These are phyloP conservation scores for Philopotamus ludificatus DNA, from an alignment of 1,140 invertebrate species.

Conservation along the genomic window DNA sequence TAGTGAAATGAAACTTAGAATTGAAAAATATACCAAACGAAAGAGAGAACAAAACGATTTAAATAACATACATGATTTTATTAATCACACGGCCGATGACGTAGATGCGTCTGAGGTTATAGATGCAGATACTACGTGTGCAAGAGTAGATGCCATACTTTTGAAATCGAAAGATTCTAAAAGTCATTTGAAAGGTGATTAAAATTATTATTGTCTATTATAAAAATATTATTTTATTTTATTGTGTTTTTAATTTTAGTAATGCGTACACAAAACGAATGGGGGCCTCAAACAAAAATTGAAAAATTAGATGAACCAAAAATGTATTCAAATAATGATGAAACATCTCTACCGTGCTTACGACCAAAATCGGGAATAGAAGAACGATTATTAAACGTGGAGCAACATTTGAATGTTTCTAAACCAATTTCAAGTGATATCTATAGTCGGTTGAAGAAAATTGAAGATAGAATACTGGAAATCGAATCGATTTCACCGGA, in stretches of 20 bases:
- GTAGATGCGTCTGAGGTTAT: background rate
- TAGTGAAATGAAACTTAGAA: constrained; percentile 34
- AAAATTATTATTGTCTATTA: constrained; percentile 22
- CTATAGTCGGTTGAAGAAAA: constrained; percentile 62
- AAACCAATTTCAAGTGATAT: constrained; percentile 59
- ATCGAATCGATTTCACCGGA: constrained; percentile 71
- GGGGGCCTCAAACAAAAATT: constrained; percentile 59
- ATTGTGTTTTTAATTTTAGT: constrained; percentile 41
- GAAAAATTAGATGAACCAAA: constrained; percentile 41
- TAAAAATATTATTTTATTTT: constrained; percentile 6
- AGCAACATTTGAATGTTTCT: constrained; percentile 57
- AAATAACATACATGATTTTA: constrained; percentile 67
- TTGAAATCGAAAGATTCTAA: constrained; percentile 64
- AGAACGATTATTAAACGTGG: constrained; percentile 59
- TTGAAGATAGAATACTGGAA: constrained; percentile 65
- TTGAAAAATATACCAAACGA: constrained; percentile 50
- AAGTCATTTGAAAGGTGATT: constrained; percentile 67
- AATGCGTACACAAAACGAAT: constrained; percentile 58
- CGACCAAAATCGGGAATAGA: constrained; percentile 52
- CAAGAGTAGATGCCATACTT: constrained; percentile 66
- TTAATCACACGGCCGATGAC: constrained; percentile 30
- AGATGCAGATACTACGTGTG: constrained; percentile 56
- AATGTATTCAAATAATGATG: no score
- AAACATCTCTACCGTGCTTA: constrained; percentile 40
- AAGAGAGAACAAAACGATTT: constrained; percentile 66